Evolutionary conservation across 2,888 invertebrate species (phyloP).

Genomic region (Synergus itoensis): DNA sequence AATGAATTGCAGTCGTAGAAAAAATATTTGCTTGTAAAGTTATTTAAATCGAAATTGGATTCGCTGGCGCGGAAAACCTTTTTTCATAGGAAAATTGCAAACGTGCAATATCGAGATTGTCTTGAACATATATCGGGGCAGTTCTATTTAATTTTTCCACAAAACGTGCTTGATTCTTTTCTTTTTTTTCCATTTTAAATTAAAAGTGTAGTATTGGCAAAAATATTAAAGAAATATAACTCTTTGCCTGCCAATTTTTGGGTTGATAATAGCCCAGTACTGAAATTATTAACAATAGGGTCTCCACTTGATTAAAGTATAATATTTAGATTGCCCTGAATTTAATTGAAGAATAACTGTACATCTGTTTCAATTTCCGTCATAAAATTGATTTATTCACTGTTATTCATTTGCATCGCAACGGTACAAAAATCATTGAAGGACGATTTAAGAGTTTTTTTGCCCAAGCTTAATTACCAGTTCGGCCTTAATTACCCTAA

Average conservation of each 20-base stretch:
- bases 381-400: slow-evolving; percentile 28
- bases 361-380: slow-evolving; percentile 16
- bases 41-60: slow-evolving; percentile 39
- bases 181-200: background rate
- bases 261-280: no score
- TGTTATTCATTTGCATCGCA: slow-evolving; percentile 1
- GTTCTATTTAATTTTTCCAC: slow-evolving; percentile 16
- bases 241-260: background rate
- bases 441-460: slow-evolving; percentile 21
- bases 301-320: background rate
- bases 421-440: slow-evolving; percentile 17
- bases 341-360: slow-evolving; percentile 6
- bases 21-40: slow-evolving; percentile 31
- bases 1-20: slow-evolving; percentile 23
- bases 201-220: background rate
- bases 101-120: slow-evolving; percentile 27
- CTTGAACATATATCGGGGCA: slow-evolving; percentile 12
- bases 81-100: slow-evolving; percentile 20
- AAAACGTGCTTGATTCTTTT: background rate
- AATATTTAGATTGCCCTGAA: background rate
- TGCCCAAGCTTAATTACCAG: slow-evolving; percentile 7
- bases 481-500: slow-evolving; percentile 26
- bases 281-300: no score
- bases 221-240: background rate
- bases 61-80: slow-evolving; percentile 11